Evolutionary conservation across 2,113 vertebrate species (phyloP).

Genomic region (Dascyllus trimaculatus): DNA sequence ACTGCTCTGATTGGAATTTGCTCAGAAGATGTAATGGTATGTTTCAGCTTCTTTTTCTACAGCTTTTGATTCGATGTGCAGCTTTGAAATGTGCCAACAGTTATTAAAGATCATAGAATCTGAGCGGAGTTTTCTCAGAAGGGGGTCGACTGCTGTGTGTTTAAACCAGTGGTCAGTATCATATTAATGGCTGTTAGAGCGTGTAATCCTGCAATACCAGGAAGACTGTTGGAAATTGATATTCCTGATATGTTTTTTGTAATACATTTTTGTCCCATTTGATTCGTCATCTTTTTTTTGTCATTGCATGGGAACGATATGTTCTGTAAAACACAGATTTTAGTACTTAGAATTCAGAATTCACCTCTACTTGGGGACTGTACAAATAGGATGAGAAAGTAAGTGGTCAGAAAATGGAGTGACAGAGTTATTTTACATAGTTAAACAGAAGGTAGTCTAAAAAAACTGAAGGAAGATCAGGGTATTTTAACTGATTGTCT

Average conservation of each 20-base stretch:
- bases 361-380: no score
- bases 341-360: no score
- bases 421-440: no score
- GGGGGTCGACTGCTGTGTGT: not conserved
- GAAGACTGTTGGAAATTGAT: not conserved
- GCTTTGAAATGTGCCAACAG: not conserved
- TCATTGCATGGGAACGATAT: not conserved
- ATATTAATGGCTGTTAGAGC: not conserved
- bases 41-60: not conserved
- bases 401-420: no score
- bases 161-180: not conserved
- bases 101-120: slow-evolving; percentile 34
- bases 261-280: no score
- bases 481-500: no score
- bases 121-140: not conserved
- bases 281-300: not conserved
- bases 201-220: not conserved
- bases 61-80: slow-evolving; percentile 5
- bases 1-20: slow-evolving; percentile 20
- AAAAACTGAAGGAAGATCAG: no score
- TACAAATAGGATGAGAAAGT: no score
- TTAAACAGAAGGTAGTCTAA: no score
- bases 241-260: not conserved
- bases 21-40: not conserved
- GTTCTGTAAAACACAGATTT: no score